Evolutionary conservation across 2,113 vertebrate species (phyloP).

Genomic region (Pantherophis guttatus): DNA sequence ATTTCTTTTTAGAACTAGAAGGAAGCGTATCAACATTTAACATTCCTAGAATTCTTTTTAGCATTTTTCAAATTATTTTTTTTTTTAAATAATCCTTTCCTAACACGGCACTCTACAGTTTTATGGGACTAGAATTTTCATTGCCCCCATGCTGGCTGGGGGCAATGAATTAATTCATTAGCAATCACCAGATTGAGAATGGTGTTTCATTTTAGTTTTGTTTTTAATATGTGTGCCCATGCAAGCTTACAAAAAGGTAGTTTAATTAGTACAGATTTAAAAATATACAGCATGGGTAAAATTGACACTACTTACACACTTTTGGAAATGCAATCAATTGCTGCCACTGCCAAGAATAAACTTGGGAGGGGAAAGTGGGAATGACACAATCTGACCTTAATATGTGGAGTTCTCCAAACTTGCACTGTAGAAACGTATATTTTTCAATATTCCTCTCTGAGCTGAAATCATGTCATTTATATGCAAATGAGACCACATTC

Average conservation of each 20-base stretch:
- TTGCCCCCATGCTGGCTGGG: neutral
- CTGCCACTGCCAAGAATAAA: slow-evolving; percentile 61
- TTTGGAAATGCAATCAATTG: slow-evolving; percentile 51
- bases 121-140: neutral
- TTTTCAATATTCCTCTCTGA: slow-evolving; percentile 75
- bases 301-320: slow-evolving; percentile 48
- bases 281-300: slow-evolving; percentile 53
- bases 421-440: slow-evolving; percentile 67
- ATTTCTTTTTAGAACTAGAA: neutral
- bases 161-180: neutral
- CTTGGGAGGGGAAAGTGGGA: slow-evolving; percentile 55
- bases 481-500: slow-evolving; percentile 76
- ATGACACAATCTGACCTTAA: slow-evolving; percentile 69
- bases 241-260: slow-evolving; percentile 43
- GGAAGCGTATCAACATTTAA: slow-evolving; percentile 3
- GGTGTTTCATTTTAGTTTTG: neutral
- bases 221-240: slow-evolving; percentile 3
- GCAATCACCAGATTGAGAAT: neutral
- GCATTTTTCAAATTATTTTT: slow-evolving; percentile 43
- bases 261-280: slow-evolving; percentile 67
- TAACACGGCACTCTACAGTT: neutral
- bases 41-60: slow-evolving; percentile 21
- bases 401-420: slow-evolving; percentile 67
- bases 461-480: slow-evolving; percentile 79
- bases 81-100: neutral